Evolutionary conservation across 2,113 vertebrate species (phyloP).

Genomic region (Amazona vittata): DNA sequence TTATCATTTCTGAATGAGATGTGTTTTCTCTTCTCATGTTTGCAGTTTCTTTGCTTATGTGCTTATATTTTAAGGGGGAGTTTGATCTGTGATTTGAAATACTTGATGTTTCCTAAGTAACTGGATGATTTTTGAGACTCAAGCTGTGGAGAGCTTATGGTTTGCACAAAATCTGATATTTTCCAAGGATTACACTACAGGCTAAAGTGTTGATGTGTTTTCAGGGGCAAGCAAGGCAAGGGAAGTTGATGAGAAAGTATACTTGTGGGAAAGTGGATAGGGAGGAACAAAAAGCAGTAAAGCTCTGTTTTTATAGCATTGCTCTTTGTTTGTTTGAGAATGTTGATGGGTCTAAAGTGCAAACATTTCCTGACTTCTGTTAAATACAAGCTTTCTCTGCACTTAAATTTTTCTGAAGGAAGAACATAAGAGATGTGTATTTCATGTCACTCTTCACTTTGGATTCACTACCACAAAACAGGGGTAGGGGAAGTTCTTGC

Average conservation of each 20-base stretch:
- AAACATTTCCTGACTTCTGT: neutral
- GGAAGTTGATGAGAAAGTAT: neutral
- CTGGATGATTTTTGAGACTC: neutral
- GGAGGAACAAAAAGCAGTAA: neutral
- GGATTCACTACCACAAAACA: neutral
- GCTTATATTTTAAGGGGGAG: neutral
- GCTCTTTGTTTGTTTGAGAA: neutral
- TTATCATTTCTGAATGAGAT: neutral
- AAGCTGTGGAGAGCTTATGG: neutral
- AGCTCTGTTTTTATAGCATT: neutral
- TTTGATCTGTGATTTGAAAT: neutral
- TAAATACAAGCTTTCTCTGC: neutral
- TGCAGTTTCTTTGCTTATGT: neutral
- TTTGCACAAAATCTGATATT: neutral
- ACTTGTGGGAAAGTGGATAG: neutral
- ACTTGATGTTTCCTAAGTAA: neutral
- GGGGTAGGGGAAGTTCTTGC: neutral
- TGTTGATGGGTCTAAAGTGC: neutral
- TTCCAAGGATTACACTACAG: neutral
- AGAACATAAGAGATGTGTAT: accelerated
- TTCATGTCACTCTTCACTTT: neutral
- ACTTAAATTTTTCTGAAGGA: neutral
- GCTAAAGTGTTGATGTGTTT: neutral
- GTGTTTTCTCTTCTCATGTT: neutral
- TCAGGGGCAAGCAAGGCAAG: neutral